phyloP scores from a whole-genome alignment of 1,140 invertebrate species.

The Drosophila kepulauana region DNA sequence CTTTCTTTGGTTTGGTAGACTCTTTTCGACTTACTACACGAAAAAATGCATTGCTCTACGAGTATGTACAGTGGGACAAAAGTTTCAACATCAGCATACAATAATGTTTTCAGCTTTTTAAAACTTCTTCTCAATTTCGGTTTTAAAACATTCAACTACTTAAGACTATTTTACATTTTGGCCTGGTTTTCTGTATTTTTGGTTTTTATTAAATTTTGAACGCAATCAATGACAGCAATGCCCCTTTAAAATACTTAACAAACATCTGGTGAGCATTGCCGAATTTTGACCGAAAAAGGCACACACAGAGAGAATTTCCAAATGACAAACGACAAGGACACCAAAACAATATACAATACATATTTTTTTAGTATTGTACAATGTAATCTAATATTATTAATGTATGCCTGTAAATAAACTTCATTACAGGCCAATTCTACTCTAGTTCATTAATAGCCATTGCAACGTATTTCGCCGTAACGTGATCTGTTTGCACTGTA shows the following conservation, averaged over 20 bases:
- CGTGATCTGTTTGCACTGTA: slow-evolving; percentile 58
- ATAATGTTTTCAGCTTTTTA: slow-evolving; percentile 28
- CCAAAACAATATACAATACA: slow-evolving; percentile 44
- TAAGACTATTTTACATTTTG: slow-evolving; percentile 72
- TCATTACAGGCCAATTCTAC: neutral
- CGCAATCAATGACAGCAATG: slow-evolving; percentile 62
- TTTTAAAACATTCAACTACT: slow-evolving; percentile 79
- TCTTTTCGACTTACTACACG: slow-evolving; percentile 33
- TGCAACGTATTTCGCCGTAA: slow-evolving; percentile 72
- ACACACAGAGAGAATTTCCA: slow-evolving; percentile 79
- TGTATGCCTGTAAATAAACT: neutral
- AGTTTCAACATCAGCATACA: slow-evolving; percentile 27
- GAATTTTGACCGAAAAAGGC: slow-evolving; percentile 82
- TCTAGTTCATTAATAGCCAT: slow-evolving; percentile 60
- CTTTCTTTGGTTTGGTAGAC: slow-evolving; percentile 14
- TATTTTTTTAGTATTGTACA: slow-evolving; percentile 18
- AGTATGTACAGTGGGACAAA: slow-evolving; percentile 73
- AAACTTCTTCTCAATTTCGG: slow-evolving; percentile 46
- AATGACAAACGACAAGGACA: slow-evolving; percentile 73
- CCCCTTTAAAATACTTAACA: slow-evolving; percentile 43
- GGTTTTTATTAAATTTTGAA: slow-evolving; percentile 65
- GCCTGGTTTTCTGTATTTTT: slow-evolving; percentile 53
- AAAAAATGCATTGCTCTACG: slow-evolving; percentile 70
- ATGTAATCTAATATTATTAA: no score
- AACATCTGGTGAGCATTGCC: slow-evolving; percentile 59